Evolutionary conservation across 2,113 vertebrate genomes (phyloP).

Genomic region (human): GRCh38 chr7:126739501-126740000

Average conservation of each 20-base stretch:
- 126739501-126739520: neutral
- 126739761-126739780: neutral
- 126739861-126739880: neutral
- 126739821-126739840: neutral
- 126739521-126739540: neutral
- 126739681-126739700: neutral
- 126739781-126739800: neutral
- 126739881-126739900: neutral
- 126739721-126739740: neutral
- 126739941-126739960: neutral
- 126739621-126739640: neutral
- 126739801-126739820: neutral
- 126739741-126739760: neutral
- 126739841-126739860: neutral
- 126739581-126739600: neutral
- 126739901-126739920: neutral
- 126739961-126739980: neutral
- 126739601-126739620: neutral
- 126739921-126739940: neutral
- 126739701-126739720: slow-evolving; percentile 29
- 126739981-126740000: neutral
- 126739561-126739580: neutral
- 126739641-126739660: neutral
- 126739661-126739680: neutral
- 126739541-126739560: slow-evolving; percentile 1